Percentiles rank a stretch among this genome's conserved stretches.
Conservation (phyloP, 2,888 invertebrate genomes). For the Dynastes tityus region DNA sequence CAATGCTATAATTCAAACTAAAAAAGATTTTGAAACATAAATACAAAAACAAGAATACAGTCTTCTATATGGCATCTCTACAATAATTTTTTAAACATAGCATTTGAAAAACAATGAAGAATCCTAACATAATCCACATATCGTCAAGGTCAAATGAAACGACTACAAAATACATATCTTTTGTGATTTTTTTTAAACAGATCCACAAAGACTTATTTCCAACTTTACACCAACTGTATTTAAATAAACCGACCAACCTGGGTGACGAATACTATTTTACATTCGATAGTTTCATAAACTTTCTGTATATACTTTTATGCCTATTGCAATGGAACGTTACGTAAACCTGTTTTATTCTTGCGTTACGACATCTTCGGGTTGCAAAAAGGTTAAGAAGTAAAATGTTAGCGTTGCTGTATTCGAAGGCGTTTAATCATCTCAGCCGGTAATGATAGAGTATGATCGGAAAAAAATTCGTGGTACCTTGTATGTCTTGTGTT, state of each 20-base stretch:
- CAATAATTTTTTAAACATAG: no score
- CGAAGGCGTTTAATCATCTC: slow-evolving; percentile 21
- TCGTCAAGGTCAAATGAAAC: no score
- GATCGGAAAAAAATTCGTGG: neutral
- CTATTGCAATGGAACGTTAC: slow-evolving; percentile 7
- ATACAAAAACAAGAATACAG: no score
- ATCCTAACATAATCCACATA: no score
- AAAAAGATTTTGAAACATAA: no score
- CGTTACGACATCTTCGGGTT: slow-evolving; percentile 32
- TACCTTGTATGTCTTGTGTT: neutral
- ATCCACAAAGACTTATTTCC: no score
- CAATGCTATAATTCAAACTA: no score
- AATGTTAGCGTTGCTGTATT: slow-evolving; percentile 35
- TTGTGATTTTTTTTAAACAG: no score
- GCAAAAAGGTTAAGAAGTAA: slow-evolving; percentile 43
- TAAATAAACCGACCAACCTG: neutral
- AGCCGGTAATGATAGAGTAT: neutral
- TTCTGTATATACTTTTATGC: neutral
- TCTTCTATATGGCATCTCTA: no score
- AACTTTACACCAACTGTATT: no score
- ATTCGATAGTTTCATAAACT: neutral
- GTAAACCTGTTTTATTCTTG: slow-evolving; percentile 40
- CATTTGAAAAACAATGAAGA: no score
- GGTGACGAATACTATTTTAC: neutral
- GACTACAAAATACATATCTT: no score